Evolutionary conservation across 2,888 invertebrate species (phyloP).

Genomic region (Arrhopalites spinosus): DNA sequence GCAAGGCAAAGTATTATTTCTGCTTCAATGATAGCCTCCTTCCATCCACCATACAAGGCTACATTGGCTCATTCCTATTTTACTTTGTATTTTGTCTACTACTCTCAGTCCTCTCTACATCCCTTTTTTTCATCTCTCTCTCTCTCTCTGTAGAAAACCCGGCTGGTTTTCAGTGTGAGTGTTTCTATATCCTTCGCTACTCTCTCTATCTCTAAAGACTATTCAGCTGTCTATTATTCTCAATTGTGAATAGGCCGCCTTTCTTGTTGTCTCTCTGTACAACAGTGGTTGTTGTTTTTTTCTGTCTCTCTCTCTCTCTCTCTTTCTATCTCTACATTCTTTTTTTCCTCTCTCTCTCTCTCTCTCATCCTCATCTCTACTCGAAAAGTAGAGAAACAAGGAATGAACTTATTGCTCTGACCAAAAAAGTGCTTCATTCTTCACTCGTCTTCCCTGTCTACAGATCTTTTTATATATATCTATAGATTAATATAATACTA

Average conservation of each 20-base stretch:
- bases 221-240: conserved; percentile 36
- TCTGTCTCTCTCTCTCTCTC: neutral
- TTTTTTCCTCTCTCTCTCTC: conserved; percentile 8
- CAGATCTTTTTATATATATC: too few species aligned
- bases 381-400: neutral
- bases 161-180: neutral
- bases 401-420: neutral
- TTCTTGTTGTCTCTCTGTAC: neutral
- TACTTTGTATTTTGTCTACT: conserved; percentile 46
- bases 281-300: neutral
- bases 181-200: conserved; percentile 14
- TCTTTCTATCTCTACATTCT: neutral
- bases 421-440: neutral
- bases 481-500: too few species aligned
- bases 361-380: conserved; percentile 3
- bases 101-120: conserved; percentile 43
- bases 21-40: conserved; percentile 54
- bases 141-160: conserved; percentile 9
- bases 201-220: conserved; percentile 15
- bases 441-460: neutral
- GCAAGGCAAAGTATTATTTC: conserved; percentile 53
- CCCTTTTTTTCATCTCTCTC: conserved; percentile 19
- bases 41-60: conserved; percentile 48
- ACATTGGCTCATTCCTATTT: conserved; percentile 43
- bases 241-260: conserved; percentile 29